Percentiles rank a stretch among this genome's conserved stretches.
Conservation (phyloP, 2,888 invertebrate genomes). For the Plemyria rubiginata region DNA sequence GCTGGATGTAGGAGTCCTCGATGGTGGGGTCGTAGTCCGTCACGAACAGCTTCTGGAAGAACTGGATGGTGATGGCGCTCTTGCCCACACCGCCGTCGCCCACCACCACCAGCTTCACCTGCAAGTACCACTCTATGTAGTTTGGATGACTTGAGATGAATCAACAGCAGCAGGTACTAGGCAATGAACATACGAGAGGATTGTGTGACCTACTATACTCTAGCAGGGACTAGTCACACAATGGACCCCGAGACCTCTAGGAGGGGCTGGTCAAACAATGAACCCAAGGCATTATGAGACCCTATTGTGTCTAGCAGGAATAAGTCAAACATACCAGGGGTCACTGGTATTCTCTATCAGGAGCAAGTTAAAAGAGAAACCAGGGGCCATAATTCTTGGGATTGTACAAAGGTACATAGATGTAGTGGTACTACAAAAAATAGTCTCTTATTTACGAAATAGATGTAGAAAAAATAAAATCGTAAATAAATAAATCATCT, state of each 20-base stretch:
- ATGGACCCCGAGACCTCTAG: background rate
- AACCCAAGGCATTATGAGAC: background rate
- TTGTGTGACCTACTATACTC: too few relatives aligned
- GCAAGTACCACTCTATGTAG: constrained; percentile 30
- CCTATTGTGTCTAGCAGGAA: background rate
- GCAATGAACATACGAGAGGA: too few relatives aligned
- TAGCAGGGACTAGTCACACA: too few relatives aligned
- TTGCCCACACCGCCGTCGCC: constrained; percentile 98
- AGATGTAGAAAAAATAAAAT: too few relatives aligned
- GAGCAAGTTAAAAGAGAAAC: too few relatives aligned
- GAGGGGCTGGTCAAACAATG: background rate
- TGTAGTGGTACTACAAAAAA: background rate
- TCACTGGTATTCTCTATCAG: too few relatives aligned
- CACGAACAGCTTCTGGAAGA: constrained; percentile 97
- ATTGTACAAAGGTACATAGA: too few relatives aligned
- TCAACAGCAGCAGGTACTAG: too few relatives aligned
- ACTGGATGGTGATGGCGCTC: constrained; percentile 98
- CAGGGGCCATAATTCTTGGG: too few relatives aligned
- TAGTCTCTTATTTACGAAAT: too few relatives aligned
- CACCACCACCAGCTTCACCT: constrained; percentile 95
- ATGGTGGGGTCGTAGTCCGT: constrained; percentile 98
- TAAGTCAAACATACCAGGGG: background rate
- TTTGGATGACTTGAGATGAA: too few relatives aligned
- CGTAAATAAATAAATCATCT: too few relatives aligned
- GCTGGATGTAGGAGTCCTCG: constrained; percentile 97